These are phyloP conservation scores for Trissolcus basalis DNA, from an alignment of 1,140 invertebrate genomes.

Conservation along the genomic window DNA sequence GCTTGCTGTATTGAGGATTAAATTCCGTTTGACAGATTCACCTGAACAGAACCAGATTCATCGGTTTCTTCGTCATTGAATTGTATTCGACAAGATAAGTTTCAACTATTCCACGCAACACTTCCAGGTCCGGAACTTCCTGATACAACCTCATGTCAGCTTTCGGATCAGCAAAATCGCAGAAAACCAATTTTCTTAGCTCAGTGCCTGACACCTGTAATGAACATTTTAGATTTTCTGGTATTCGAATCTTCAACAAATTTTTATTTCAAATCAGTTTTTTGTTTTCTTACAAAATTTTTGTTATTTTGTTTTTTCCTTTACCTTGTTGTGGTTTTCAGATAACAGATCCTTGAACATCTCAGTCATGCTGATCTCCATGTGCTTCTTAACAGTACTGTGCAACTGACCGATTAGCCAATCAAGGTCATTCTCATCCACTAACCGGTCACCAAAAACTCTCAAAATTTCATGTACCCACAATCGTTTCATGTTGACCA, in stretches of 20 bases:
- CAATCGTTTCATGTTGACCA: conserved; percentile 91
- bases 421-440: conserved; percentile 86
- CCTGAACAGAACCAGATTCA: conserved; percentile 97
- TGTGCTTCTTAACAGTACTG: conserved; percentile 78
- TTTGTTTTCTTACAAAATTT: conserved; percentile 22
- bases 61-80: conserved; percentile 97
- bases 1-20: not conserved
- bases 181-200: conserved; percentile 92
- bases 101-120: conserved; percentile 90
- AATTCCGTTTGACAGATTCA: conserved; percentile 56
- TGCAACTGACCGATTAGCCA: conserved; percentile 87
- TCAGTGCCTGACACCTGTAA: conserved; percentile 85
- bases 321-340: not conserved
- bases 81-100: conserved; percentile 94
- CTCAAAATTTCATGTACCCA: conserved; percentile 97
- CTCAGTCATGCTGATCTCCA: conserved; percentile 73
- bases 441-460: conserved; percentile 94
- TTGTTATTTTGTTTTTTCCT: too few species aligned
- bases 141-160: conserved; percentile 91
- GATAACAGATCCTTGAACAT: conserved; percentile 71
- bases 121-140: conserved; percentile 90
- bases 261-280: not conserved
- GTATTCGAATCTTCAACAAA: not conserved
- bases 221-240: too few species aligned
- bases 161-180: conserved; percentile 96